These are phyloP conservation scores for Dreissena polymorpha DNA, from an alignment of 1,140 invertebrate genomes.

Conservation along the genomic window DNA sequence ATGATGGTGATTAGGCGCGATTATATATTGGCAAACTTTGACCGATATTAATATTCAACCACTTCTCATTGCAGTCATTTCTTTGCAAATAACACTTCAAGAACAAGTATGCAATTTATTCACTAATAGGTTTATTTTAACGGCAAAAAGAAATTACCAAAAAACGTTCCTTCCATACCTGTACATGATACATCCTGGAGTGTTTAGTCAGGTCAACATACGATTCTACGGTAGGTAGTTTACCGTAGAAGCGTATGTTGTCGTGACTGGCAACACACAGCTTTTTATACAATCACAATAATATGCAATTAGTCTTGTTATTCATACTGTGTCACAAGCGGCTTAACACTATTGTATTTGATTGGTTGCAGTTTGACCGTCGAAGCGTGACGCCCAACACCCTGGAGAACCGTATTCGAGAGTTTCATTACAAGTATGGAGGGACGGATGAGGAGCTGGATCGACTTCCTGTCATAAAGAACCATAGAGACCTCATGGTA, in stretches of 20 bases:
- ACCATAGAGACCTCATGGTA: constrained; percentile 20
- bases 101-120: no score
- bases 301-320: background rate
- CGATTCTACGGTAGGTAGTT: no score
- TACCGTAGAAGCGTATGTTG: background rate
- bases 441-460: background rate
- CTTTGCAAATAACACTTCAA: no score
- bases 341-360: background rate
- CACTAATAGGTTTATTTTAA: no score
- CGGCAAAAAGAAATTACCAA: no score
- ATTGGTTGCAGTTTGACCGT: constrained; percentile 29
- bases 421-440: constrained; percentile 33
- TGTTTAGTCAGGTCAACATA: no score
- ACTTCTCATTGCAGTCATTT: no score
- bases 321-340: background rate
- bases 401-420: constrained; percentile 30
- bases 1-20: no score
- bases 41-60: no score
- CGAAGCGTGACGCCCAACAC: constrained; percentile 35
- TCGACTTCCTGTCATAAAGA: constrained; percentile 18
- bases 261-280: background rate
- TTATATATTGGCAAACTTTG: no score
- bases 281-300: background rate
- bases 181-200: no score
- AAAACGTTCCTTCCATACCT: no score